These are phyloP conservation scores for Melanotus villosus DNA, from an alignment of 2,888 invertebrate genomes.

Conservation along the genomic window DNA sequence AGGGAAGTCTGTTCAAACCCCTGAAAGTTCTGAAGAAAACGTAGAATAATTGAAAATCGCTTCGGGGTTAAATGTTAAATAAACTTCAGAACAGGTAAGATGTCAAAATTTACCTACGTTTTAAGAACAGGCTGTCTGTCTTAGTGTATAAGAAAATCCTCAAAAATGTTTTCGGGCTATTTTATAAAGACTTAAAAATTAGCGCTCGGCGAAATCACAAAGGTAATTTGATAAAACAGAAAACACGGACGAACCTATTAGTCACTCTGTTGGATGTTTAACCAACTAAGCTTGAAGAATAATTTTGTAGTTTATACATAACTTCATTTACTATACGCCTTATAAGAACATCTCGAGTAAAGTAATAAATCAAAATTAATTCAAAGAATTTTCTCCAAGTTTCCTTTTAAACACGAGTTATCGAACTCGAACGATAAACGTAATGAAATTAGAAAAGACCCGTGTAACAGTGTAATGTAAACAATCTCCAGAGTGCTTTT, in stretches of 20 bases:
- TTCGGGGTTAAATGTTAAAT: background rate
- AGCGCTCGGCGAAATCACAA: background rate
- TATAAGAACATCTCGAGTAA: no score
- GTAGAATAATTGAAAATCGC: constrained; percentile 6
- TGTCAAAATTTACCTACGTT: constrained; percentile 1
- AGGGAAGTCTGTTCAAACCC: background rate
- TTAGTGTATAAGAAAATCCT: background rate
- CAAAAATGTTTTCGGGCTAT: constrained; percentile 13
- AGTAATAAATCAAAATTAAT: no score
- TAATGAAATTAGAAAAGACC: background rate
- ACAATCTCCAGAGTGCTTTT: constrained; percentile 29
- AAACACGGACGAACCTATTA: constrained; percentile 7
- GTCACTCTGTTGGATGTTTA: constrained; percentile 7
- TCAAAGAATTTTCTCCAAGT: background rate
- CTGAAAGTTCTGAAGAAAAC: constrained; percentile 8
- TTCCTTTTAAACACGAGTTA: no score
- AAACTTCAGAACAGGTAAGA: background rate
- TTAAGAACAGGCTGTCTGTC: background rate
- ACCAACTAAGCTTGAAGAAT: constrained; percentile 1
- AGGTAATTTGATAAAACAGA: background rate
- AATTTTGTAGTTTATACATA: background rate
- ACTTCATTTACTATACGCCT: no score
- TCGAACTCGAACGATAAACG: background rate
- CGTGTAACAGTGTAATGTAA: constrained; percentile 11
- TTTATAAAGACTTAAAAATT: constrained; percentile 7